phyloP scores from a whole-genome alignment of 2,888 invertebrate species.

The Tricholauxania praeusta region DNA sequence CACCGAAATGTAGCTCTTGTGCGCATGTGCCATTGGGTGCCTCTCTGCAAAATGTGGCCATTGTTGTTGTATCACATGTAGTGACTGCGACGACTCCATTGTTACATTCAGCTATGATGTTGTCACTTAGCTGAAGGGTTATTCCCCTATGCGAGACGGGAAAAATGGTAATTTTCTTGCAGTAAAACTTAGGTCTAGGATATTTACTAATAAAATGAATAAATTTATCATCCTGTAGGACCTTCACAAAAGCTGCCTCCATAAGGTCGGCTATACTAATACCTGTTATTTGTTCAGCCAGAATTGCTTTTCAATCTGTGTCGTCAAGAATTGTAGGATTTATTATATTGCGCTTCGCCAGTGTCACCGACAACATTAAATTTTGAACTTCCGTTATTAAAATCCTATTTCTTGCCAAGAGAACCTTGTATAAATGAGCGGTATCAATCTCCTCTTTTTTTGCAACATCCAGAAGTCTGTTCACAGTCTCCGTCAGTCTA shows the following conservation, averaged over 20 bases:
- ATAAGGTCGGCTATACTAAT: no score
- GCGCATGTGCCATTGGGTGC: no score
- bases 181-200: no score
- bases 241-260: slow-evolving; percentile 4
- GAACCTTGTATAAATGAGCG: slow-evolving; percentile 34
- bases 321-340: slow-evolving; percentile 39
- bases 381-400: slow-evolving; percentile 41
- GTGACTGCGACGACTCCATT: slow-evolving; percentile 36
- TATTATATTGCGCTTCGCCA: slow-evolving; percentile 40
- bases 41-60: slow-evolving; percentile 33
- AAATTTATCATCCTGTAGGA: no score
- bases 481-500: slow-evolving; percentile 37
- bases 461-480: slow-evolving; percentile 29
- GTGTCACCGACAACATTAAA: slow-evolving; percentile 37
- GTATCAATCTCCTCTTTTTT: slow-evolving; percentile 35
- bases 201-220: no score
- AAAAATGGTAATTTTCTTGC: no score
- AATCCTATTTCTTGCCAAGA: slow-evolving; percentile 43
- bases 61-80: slow-evolving; percentile 34
- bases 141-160: no score
- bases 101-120: slow-evolving; percentile 34
- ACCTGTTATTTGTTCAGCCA: no score
- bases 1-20: not conserved
- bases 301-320: no score
- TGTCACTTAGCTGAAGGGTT: slow-evolving; percentile 6